These are phyloP conservation scores for Pyrrhosoma nymphula DNA, from an alignment of 2,888 invertebrate species.

Conservation along the genomic window DNA sequence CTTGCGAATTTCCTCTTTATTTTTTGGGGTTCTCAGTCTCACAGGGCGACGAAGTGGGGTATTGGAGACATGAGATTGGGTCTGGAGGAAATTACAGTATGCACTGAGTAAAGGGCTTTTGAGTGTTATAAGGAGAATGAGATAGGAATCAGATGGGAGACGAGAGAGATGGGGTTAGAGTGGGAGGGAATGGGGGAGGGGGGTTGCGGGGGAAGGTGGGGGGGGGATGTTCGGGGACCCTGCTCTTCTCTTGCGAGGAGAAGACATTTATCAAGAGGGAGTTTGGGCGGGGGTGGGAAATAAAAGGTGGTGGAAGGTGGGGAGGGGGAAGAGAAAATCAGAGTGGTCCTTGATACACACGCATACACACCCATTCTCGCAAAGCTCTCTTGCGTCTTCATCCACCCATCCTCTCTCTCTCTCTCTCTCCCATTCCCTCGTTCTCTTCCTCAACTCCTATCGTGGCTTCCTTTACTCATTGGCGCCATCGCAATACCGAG, in stretches of 20 bases:
- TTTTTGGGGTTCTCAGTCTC: not conserved
- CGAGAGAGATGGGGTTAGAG: not conserved
- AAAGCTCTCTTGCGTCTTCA: not conserved
- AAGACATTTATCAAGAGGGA: slow-evolving; percentile 61
- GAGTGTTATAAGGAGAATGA: slow-evolving; percentile 10
- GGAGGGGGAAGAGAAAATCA: slow-evolving; percentile 1
- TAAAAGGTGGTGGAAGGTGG: not conserved
- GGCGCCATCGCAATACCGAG: too few relatives aligned
- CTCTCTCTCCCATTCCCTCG: not conserved
- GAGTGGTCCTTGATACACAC: slow-evolving; percentile 49
- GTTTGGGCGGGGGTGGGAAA: not conserved
- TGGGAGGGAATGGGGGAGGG: not conserved
- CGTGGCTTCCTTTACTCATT: not conserved
- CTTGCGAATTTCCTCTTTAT: not conserved
- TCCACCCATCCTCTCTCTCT: not conserved
- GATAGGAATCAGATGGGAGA: slow-evolving; percentile 52
- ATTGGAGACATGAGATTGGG: not conserved
- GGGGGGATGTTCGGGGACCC: not conserved
- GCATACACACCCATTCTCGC: not conserved
- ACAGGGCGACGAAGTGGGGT: not conserved
- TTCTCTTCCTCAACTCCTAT: not conserved
- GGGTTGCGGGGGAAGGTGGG: not conserved
- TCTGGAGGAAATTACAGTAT: slow-evolving; percentile 39
- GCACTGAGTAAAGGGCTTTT: slow-evolving; percentile 41
- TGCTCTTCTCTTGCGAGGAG: slow-evolving; percentile 29